Conservation (phyloP, 2,797 vertebrate genomes). For the Petrocephalus sullivani region DNA sequence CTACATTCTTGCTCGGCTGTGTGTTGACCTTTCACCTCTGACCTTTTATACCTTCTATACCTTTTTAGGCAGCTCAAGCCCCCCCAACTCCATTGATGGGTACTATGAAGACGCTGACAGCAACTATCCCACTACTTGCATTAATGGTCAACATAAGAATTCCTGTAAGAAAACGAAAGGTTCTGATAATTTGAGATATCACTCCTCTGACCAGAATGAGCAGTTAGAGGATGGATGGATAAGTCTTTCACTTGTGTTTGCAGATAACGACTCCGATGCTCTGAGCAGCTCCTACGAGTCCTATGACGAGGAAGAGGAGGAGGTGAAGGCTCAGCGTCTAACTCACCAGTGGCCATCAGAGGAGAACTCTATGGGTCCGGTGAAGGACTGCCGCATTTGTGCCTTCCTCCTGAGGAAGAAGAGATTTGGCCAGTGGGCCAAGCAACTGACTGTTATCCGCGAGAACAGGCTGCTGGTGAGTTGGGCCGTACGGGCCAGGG, state of each 20-base stretch:
- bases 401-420: conserved; percentile 94
- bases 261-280: conserved; percentile 95
- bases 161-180: conserved; percentile 73
- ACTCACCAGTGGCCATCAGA: conserved; percentile 81
- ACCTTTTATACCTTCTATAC: not conserved
- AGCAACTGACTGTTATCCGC: conserved; percentile 86
- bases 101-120: conserved; percentile 97
- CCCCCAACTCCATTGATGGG: conserved; percentile 83
- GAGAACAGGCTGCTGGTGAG: conserved; percentile 90
- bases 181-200: not conserved
- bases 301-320: conserved; percentile 94
- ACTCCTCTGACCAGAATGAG: not conserved
- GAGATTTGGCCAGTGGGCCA: conserved; percentile 94
- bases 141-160: conserved; percentile 83
- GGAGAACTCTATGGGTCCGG: conserved; percentile 76
- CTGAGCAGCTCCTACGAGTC: conserved; percentile 98
- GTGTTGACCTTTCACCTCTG: not conserved
- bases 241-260: not conserved
- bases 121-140: conserved; percentile 81
- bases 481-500: not conserved
- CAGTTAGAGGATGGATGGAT: not conserved
- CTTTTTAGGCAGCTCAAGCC: conserved; percentile 75
- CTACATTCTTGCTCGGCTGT: not conserved
- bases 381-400: conserved; percentile 86
- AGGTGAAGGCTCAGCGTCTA: conserved; percentile 74